Percentiles rank a stretch among this genome's conserved stretches.
These are phyloP conservation scores for Cantharis rufa DNA, from an alignment of 2,888 invertebrate genomes.

Conservation along the genomic window DNA sequence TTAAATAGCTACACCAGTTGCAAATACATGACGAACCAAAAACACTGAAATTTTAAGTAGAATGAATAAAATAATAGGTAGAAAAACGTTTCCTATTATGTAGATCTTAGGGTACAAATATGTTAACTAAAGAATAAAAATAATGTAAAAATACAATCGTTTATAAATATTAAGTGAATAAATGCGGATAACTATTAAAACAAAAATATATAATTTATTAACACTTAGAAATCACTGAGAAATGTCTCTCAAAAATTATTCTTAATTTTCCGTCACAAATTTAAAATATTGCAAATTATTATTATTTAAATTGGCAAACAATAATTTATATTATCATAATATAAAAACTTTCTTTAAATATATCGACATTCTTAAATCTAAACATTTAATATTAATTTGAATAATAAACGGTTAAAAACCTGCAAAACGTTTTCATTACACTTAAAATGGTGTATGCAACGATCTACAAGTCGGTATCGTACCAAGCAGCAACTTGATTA, in stretches of 20 bases:
- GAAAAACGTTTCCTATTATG: not conserved
- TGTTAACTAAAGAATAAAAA: slow-evolving; percentile 6
- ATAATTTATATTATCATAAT: not conserved
- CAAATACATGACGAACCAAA: not conserved
- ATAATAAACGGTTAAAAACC: slow-evolving; percentile 18
- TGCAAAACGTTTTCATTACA: slow-evolving; percentile 10
- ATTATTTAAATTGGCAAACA: not conserved
- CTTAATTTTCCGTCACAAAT: not conserved
- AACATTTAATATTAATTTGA: slow-evolving; percentile 26
- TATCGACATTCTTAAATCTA: slow-evolving; percentile 27
- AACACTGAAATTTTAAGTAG: not conserved
- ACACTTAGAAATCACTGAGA: not conserved
- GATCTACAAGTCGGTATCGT: slow-evolving; percentile 89
- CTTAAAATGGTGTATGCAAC: not conserved
- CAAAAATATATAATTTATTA: not conserved
- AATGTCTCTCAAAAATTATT: not conserved
- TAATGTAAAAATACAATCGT: slow-evolving; percentile 14
- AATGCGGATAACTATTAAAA: slow-evolving; percentile 10
- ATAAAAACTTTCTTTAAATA: not conserved
- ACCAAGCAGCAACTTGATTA: slow-evolving; percentile 94
- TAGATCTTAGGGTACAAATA: not conserved
- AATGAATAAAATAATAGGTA: not conserved
- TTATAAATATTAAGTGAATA: slow-evolving; percentile 21
- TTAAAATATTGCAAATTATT: not conserved
- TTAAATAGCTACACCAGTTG: slow-evolving; percentile 6